Evolutionary conservation across 1,140 invertebrate genomes (phyloP), one percentile per base, ranked within the genome.

Genomic region (Macrobrachium rosenbergii): DNA sequence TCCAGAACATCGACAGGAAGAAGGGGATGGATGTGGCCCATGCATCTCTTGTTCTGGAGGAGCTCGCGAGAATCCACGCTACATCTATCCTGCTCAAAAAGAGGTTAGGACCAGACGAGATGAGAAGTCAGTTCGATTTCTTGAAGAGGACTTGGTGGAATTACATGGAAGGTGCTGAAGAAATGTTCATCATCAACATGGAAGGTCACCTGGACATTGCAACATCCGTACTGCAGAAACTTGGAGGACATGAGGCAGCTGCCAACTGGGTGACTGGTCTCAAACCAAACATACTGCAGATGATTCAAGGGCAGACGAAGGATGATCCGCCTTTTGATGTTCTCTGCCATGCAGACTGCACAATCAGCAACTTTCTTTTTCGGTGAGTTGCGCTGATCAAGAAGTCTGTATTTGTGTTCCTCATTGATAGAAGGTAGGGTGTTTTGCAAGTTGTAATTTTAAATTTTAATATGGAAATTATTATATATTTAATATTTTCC

Each of bases 11-110:
- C 69, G 69, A 72, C 69, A 23, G 69, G 14, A 72, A 72, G 69
- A 72, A 72, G 21, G 69, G 69, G 21, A 23, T 72, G 69, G 69
- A 72, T n/a, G 8, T 72, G 14, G 21, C 69, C 16, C 69, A 72
- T 5, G 69, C 69, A 0, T 23, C 16, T 5, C 69, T 72, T 8
- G 69, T 72, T n/a, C 21, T 72, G 69, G 23, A 28, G 21, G n/a
- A 72, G 21, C 23, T 72, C 5, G 69, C 69, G 8, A 72, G 21
- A 72, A 72, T 72, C 23, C 69, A 72, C 69, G 69, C 69, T 0
- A 6, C 69, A 16, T 72, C 69, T 8, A 7, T 23, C 21, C 21
- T 72, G 5, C 19, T 23, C 14, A 23, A 72, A 43, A 23, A 28
- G 69, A 72, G 37, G 21, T 7, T 16, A 6, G 5, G 23, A 28